Evolutionary conservation across 2,888 invertebrate genomes (phyloP).

Genomic region (Strigamia maritima): DNA sequence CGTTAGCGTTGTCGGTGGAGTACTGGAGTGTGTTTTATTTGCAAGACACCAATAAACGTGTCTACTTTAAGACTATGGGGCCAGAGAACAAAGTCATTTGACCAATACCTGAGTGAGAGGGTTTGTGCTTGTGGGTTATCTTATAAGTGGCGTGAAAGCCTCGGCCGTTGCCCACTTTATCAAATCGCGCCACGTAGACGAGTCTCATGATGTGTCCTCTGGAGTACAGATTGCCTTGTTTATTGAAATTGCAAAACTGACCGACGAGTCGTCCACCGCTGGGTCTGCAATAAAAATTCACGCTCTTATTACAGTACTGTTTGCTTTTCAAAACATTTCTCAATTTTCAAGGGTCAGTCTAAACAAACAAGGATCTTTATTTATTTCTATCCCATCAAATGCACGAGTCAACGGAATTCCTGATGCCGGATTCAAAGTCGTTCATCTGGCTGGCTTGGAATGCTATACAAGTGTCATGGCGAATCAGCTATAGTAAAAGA

Average conservation of each 20-base stretch:
- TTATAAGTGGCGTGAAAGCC: slow-evolving; percentile 46
- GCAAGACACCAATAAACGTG: slow-evolving; percentile 7
- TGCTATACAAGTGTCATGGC: too few species aligned
- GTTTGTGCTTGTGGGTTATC: slow-evolving; percentile 40
- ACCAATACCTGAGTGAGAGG: slow-evolving; percentile 26
- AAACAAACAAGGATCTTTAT: too few species aligned
- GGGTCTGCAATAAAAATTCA: not conserved
- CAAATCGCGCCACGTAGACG: slow-evolving; percentile 44
- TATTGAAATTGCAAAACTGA: slow-evolving; percentile 46
- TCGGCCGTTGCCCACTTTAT: slow-evolving; percentile 46
- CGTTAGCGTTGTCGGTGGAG: not conserved
- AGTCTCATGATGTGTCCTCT: slow-evolving; percentile 43
- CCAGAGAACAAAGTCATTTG: not conserved
- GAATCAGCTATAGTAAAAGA: too few species aligned
- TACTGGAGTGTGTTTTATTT: slow-evolving; percentile 15
- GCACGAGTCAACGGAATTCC: not conserved
- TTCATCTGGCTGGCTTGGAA: too few species aligned
- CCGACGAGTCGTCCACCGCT: slow-evolving; percentile 42
- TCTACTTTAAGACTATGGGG: slow-evolving; percentile 3
- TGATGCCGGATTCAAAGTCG: not conserved
- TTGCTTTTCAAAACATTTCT: too few species aligned
- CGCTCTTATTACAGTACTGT: not conserved
- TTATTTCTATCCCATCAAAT: too few species aligned
- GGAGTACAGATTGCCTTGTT: slow-evolving; percentile 45
- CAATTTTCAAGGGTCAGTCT: too few species aligned